Conservation (phyloP, 2,888 invertebrate species). For the Drosophila affinis region DNA sequence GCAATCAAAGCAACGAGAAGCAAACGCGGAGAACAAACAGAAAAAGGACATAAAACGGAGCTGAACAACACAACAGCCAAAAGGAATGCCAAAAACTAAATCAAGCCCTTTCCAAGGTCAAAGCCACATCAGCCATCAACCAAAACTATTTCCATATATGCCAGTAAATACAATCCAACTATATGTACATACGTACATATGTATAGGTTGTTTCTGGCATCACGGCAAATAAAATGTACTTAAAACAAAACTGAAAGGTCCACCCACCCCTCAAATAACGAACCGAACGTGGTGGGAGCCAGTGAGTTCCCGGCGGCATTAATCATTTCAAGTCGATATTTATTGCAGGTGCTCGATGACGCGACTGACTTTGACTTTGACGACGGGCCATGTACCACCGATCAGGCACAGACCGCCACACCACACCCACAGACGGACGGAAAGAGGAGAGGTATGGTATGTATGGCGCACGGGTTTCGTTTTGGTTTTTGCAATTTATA, state of each 20-base stretch:
- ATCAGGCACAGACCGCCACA: constrained; percentile 7
- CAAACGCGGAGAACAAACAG: constrained; percentile 32
- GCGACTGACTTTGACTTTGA: constrained; percentile 28
- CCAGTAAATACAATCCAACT: constrained; percentile 7
- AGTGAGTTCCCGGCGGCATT: constrained; percentile 16
- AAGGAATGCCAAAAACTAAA: constrained; percentile 46
- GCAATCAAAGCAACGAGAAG: constrained; percentile 71
- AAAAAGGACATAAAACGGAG: constrained; percentile 40
- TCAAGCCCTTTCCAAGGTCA: constrained; percentile 42
- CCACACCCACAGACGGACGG: background rate
- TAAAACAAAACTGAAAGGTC: constrained; percentile 50
- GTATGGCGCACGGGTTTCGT: background rate
- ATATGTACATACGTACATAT: constrained; percentile 16
- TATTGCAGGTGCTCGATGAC: constrained; percentile 21
- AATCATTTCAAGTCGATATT: constrained; percentile 49
- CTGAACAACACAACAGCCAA: constrained; percentile 11
- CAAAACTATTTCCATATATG: constrained; percentile 25
- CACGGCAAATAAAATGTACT: constrained; percentile 57
- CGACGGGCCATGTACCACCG: constrained; percentile 34
- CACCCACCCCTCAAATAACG: constrained; percentile 16
- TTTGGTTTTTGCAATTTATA: constrained; percentile 41
- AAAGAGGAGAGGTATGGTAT: background rate
- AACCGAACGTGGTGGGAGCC: constrained; percentile 11
- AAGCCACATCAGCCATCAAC: constrained; percentile 11
- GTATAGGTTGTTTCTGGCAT: constrained; percentile 31